Evolutionary conservation across 2,888 invertebrate genomes (phyloP).

Genomic region (Myathropa florea): DNA sequence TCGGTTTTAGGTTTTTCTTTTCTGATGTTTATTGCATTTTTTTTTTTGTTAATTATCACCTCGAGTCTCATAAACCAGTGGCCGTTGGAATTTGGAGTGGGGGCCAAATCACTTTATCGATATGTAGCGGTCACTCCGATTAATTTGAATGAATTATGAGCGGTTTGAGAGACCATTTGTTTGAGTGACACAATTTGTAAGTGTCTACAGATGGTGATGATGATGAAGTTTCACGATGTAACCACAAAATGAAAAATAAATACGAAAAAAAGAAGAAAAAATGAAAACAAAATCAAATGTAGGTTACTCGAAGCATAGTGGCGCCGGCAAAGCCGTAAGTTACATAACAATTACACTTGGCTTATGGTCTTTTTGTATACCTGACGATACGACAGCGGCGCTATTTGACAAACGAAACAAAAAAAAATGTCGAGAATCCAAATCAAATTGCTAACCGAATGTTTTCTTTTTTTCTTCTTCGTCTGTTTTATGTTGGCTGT

Average conservation of each 20-base stretch:
- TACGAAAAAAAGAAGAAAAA: neutral
- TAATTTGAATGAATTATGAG: neutral
- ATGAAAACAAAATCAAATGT: conserved; percentile 8
- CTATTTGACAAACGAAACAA: neutral
- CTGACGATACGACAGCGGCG: neutral
- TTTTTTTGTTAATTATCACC: neutral
- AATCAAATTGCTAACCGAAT: neutral
- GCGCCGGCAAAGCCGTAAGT: neutral
- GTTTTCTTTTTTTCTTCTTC: neutral
- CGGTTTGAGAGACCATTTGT: neutral
- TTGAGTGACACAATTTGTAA: neutral
- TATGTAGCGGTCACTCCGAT: neutral
- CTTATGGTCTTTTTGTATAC: neutral
- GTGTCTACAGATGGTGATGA: neutral
- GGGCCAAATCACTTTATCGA: neutral
- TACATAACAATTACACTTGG: neutral
- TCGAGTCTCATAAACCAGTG: neutral
- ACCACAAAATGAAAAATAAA: neutral
- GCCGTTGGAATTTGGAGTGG: neutral
- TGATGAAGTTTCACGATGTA: neutral
- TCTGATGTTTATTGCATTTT: neutral
- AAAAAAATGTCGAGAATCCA: neutral
- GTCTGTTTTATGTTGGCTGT: neutral
- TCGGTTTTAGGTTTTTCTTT: neutral
- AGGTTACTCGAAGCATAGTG: conserved; percentile 1